Conservation (phyloP, 2,797 vertebrate genomes). For the Sphaeramia orbicularis region DNA sequence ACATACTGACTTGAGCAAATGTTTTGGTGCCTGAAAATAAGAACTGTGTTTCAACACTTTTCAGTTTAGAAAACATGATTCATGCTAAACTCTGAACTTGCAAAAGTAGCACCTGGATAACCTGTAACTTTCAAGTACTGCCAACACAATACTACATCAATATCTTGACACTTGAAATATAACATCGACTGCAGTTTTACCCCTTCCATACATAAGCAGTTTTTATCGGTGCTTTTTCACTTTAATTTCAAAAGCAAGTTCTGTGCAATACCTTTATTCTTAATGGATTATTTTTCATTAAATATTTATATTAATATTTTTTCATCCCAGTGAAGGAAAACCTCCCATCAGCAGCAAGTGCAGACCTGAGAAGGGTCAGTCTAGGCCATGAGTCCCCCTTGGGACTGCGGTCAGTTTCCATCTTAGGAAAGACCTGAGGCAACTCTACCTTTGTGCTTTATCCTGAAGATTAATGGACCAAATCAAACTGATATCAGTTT, state of each 20-base stretch:
- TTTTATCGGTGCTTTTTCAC: not conserved
- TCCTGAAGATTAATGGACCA: slow-evolving; percentile 60
- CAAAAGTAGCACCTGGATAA: slow-evolving; percentile 1
- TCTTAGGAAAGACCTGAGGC: slow-evolving; percentile 59
- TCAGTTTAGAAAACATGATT: not conserved
- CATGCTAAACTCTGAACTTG: not conserved
- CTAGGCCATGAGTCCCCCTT: slow-evolving; percentile 12
- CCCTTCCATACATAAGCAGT: slow-evolving; percentile 5
- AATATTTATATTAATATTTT: slow-evolving; percentile 48
- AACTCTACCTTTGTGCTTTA: slow-evolving; percentile 61
- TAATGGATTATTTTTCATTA: slow-evolving; percentile 29
- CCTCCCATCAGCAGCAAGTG: slow-evolving; percentile 24
- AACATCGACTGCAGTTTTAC: not conserved
- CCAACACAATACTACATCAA: not conserved
- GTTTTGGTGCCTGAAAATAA: not conserved
- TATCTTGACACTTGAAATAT: slow-evolving; percentile 3
- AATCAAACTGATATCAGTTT: slow-evolving; percentile 34
- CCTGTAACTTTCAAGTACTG: not conserved
- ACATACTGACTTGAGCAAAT: not conserved
- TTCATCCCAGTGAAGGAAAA: slow-evolving; percentile 34
- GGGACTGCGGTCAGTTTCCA: slow-evolving; percentile 61
- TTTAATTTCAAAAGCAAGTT: not conserved
- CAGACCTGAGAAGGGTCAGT: slow-evolving; percentile 13
- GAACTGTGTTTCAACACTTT: not conserved
- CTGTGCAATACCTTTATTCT: slow-evolving; percentile 6